Evolutionary conservation across 92 coral and sea anemone species (phyloP), one percentile per base, ranked within the genome.

Genomic region (Hydrozoanthus gracilis): DNA sequence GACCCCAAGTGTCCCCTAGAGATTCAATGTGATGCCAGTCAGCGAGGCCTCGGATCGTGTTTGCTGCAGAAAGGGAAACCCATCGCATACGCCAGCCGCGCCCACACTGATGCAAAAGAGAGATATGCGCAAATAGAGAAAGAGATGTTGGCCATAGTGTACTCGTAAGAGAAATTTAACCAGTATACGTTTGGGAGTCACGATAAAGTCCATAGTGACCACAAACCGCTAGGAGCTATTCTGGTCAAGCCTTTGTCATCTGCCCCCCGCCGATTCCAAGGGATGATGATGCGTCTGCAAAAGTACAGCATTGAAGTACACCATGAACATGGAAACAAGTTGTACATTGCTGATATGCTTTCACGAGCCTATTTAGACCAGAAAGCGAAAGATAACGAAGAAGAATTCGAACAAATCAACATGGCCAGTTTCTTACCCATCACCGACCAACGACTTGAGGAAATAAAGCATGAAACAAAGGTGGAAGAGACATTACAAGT

Each of bases 221-320:
- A 80, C 56, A 80, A 61, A 18, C 85, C 73, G 5, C 47, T 79
- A 35, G 73, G 60, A 39, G 2, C 85, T 7, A 80, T 44, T 39
- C 39, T 39, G 6, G 14, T 50, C 45, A 80, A 62, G 74, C 85
- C 54, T 12, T 11, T 51, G 54, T 52, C 87, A 47, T 71, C 77
- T 48, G 68, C 14, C 78, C 78, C 51, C 87, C 50, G 17, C 87
- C 55, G 11, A 52, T 52, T 52, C 58, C 58, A 52, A 52, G 6
- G 58, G 58, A 52, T 52, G 87, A 83, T 83, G 66, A 83, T 70
- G 87, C 45, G 87, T 15, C 56, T 72, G 8, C 70, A 84, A 3
- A 83, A 68, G 87, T 83, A 48, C n/a, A n/a, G 68, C 87, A 7
- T 69, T 18, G 87, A 83, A 6, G 88, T 84, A 3, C 88, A 72